Evolutionary conservation across 2,797 vertebrate species (phyloP), one percentile per base, ranked within the genome.

Genomic region (Pygocentrus nattereri): DNA sequence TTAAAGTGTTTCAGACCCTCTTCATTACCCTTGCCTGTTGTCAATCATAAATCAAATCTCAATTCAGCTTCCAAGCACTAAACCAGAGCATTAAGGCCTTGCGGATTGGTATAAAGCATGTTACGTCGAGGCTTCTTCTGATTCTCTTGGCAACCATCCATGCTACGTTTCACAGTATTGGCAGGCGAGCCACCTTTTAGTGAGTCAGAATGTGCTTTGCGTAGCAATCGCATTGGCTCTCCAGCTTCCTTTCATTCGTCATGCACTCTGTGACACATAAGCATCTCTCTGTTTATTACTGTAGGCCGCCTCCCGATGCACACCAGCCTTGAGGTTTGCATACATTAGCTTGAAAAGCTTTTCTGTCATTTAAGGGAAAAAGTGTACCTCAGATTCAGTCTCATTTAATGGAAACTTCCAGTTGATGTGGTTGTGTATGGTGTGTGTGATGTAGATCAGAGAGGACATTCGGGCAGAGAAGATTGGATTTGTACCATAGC

Each of bases 111-210:
- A 23, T 31, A 54, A 25, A 78, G 31, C 18, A 15, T 5, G n/a
- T 74, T 62, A 31, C 2, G 41, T 11, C 52, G 30, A 30, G 56
- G 31, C 25, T 27, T 38, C 4, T 11, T 62, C 56, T 50, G 68
- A 21, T 72, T 62, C n/a, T 27, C 59, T 68, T 76, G 72, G 65
- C 71, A 76, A 31, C 69, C n/a, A n/a, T 49, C 77, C 62, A 78
- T n/a, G 3, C 11, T 34, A 16, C 15, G 23, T 38, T 61, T 83
- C 21, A 75, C 38, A 56, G 78, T 18, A 30, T 30, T 64, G 56
- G 31, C 47, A 64, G 34, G 18, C n/a, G 54, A 52, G 30, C 62
- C 34, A 44, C 23, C 6, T 47, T 56, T 79, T 47, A 65, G 61
- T 61, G 67, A 44, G 50, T 79, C 30, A 5, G 50, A 54, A 15